phyloP scores from a whole-genome alignment of 53 echinoderm and acorn worm species.

The Henricia sp. region DNA sequence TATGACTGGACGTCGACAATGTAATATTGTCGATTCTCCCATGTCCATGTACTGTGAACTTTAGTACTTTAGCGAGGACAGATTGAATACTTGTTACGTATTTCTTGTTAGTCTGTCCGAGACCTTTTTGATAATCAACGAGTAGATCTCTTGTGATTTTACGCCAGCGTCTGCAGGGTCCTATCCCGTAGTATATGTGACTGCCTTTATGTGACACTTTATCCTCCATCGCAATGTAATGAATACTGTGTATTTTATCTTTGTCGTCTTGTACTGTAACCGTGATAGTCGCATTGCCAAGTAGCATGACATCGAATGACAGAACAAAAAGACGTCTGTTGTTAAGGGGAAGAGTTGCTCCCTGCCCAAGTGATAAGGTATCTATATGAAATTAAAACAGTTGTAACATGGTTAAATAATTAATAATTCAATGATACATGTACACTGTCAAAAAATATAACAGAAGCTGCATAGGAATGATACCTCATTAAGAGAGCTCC shows the following conservation, averaged over 20 bases:
- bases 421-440: too few relatives aligned
- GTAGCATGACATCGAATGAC: slow-evolving; percentile 81
- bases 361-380: slow-evolving; percentile 52
- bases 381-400: too few relatives aligned
- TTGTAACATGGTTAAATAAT: too few relatives aligned
- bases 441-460: too few relatives aligned
- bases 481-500: too few relatives aligned
- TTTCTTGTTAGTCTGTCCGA: slow-evolving; percentile 66
- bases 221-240: slow-evolving; percentile 75
- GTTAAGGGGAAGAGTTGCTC: slow-evolving; percentile 63
- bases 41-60: slow-evolving; percentile 81
- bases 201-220: slow-evolving; percentile 68
- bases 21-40: slow-evolving; percentile 90
- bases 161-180: slow-evolving; percentile 77
- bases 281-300: slow-evolving; percentile 78
- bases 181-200: slow-evolving; percentile 83
- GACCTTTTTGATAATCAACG: slow-evolving; percentile 64
- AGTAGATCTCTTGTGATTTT: slow-evolving; percentile 82
- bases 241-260: slow-evolving; percentile 72
- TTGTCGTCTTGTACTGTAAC: slow-evolving; percentile 88
- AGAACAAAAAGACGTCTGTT: slow-evolving; percentile 75
- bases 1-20: slow-evolving; percentile 79
- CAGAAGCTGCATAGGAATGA: too few relatives aligned
- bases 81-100: slow-evolving; percentile 42
- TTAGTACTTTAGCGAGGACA: slow-evolving; percentile 68